Percentiles rank a stretch among this genome's conserved stretches.
Evolutionary conservation across 2,113 vertebrate species (phyloP).

Genomic region (Apteryx mantelli): DNA sequence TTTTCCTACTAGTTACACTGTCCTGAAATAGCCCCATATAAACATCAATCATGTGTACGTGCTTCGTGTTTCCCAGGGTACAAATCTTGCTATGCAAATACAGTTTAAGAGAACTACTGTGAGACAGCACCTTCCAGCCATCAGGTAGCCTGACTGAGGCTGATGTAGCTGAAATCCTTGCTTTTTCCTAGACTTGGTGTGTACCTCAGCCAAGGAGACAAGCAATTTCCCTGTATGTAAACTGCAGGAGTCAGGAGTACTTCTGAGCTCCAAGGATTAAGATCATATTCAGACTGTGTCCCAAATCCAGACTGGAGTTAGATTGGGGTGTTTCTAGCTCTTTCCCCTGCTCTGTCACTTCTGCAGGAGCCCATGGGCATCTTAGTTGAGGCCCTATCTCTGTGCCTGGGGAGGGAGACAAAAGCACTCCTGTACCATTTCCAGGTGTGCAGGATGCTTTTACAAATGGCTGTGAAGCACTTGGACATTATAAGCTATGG

Average conservation of each 20-base stretch:
- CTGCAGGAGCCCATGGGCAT: not conserved
- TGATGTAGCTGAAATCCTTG: not conserved
- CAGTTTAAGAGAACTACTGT: not conserved
- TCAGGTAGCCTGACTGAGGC: not conserved
- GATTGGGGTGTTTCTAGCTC: not conserved
- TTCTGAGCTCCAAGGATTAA: not conserved
- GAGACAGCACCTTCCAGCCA: not conserved
- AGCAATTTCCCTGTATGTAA: not conserved
- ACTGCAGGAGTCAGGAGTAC: not conserved
- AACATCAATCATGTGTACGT: not conserved
- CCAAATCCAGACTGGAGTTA: not conserved
- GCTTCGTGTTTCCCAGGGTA: not conserved
- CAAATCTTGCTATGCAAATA: not conserved
- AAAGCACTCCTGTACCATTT: not conserved
- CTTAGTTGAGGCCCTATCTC: not conserved
- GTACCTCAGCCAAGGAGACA: not conserved
- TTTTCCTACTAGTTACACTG: not conserved
- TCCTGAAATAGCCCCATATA: conserved; percentile 33
- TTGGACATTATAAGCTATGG: not conserved
- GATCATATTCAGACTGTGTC: not conserved
- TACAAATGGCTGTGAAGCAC: not conserved
- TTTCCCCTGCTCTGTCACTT: not conserved
- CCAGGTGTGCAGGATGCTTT: not conserved
- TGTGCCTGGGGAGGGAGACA: not conserved
- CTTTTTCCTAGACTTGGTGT: not conserved